Conservation (phyloP, 2,797 vertebrate genomes). For the Acanthurus leucopareius region DNA sequence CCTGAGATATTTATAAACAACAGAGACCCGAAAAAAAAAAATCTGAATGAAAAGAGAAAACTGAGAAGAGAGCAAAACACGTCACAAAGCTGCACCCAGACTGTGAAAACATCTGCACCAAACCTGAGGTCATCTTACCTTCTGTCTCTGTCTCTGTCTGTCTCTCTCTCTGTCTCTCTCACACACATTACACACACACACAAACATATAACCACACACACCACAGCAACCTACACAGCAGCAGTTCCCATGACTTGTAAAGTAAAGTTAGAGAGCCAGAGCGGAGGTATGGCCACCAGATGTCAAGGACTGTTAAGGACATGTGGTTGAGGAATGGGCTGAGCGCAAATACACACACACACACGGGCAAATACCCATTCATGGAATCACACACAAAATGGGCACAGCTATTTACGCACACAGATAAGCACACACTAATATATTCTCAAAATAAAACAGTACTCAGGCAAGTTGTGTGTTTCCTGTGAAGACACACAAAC, state of each 20-base stretch:
- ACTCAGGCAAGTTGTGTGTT: background rate
- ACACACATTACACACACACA: conserved; percentile 20
- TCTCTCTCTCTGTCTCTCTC: background rate
- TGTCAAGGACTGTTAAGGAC: conserved; percentile 65
- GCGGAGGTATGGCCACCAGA: conserved; percentile 66
- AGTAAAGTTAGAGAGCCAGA: conserved; percentile 39
- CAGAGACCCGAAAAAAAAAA: background rate
- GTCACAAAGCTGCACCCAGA: conserved; percentile 22
- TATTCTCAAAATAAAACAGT: conserved; percentile 9
- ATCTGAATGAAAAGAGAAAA: background rate
- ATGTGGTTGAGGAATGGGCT: conserved; percentile 62
- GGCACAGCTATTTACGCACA: conserved; percentile 11
- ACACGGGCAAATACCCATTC: background rate
- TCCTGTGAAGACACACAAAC: conserved; percentile 9
- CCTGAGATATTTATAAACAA: background rate
- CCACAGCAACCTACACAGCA: conserved; percentile 45
- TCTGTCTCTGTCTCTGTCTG: background rate
- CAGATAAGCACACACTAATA: conserved; percentile 25
- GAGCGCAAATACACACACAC: conserved; percentile 22
- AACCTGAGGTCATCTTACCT: conserved; percentile 44
- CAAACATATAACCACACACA: conserved; percentile 40
- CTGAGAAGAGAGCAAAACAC: too few species aligned
- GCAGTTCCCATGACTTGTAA: conserved; percentile 68
- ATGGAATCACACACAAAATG: conserved; percentile 19
- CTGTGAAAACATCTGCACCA: conserved; percentile 54